Evolutionary conservation across 1,140 invertebrate genomes (phyloP), one percentile per base, ranked within the genome.

Genomic region (Formica selysi): DNA sequence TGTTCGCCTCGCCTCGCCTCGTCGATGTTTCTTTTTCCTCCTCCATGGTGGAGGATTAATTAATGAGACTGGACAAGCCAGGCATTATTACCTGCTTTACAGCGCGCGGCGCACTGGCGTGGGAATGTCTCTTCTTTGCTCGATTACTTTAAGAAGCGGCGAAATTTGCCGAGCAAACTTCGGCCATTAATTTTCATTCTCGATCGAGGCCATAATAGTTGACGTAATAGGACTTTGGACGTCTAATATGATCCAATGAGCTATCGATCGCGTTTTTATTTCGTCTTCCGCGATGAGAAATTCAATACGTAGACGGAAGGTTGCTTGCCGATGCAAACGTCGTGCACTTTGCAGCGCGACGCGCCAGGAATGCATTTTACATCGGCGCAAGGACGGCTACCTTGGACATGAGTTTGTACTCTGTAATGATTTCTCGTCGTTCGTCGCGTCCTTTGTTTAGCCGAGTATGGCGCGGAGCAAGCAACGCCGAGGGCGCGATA

Each of bases 21-120:
- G 41, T 44, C 51, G 54, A 1, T 44, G 41, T 4, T 62, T 86
- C 70, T 86, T 79, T 80, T 87, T 86, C 80, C 87, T 87, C 29
- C 11, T 73, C 73, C 83, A 79, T 78, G 78, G 78, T 86, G 73
- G 76, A 88, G 89, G 89, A 90, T 90, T 90, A 90, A 90, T 90
- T 90, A 90, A 90, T 90, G 89, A 90, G 89, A 84, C 89, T 80
- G 89, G 86, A 87, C 85, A 81, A 71, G 85, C 89, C 86, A 54
- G 88, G 83, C 86, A 90, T 90, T 83, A 83, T 83, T 90, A 90
- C 86, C 81, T 81, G 78, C 71, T 88, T 90, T 90, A 90, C 86
- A 73, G 81, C 84, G 70, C 85, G 78, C 65, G 61, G 19, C 67
- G 38, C 89, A 90, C 86, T 81, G 89, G 89, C 89, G 89, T 90